Evolutionary conservation across 1,140 invertebrate genomes (phyloP).

Genomic region (Liolophura sinensis): DNA sequence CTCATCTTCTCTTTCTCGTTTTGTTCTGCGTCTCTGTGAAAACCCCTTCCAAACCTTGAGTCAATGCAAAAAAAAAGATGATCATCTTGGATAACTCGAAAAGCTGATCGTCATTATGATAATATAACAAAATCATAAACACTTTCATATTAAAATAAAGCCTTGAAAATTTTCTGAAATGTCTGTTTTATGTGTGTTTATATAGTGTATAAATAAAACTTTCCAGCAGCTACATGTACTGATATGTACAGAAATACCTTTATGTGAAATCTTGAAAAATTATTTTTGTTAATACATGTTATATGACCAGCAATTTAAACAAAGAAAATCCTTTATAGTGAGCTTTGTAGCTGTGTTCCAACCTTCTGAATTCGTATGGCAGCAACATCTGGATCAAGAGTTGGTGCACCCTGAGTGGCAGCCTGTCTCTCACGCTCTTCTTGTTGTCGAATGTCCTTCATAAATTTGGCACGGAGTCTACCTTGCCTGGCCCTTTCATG

Average conservation of each 20-base stretch:
- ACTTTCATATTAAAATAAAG: background rate
- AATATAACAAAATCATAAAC: background rate
- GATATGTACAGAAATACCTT: background rate
- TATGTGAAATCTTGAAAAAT: background rate
- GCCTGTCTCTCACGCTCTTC: constrained; percentile 52
- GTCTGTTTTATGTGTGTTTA: too few species aligned
- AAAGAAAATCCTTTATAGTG: background rate
- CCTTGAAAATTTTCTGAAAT: background rate
- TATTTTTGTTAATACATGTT: background rate
- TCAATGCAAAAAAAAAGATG: background rate
- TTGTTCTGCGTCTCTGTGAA: constrained; percentile 51
- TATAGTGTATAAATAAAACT: too few species aligned
- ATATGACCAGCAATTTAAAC: background rate
- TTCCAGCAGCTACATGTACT: background rate
- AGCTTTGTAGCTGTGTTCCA: background rate
- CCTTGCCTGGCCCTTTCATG: constrained; percentile 89
- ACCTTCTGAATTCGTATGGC: constrained; percentile 58
- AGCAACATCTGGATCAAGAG: constrained; percentile 53
- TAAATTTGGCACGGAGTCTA: constrained; percentile 78
- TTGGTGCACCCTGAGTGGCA: constrained; percentile 46
- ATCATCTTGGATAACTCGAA: background rate
- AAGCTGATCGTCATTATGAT: background rate
- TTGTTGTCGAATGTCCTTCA: constrained; percentile 78
- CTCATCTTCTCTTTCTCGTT: constrained; percentile 66
- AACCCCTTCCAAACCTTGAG: constrained; percentile 56